Conservation (phyloP, 2,888 invertebrate genomes). For the Kryphioiulus occultus region DNA sequence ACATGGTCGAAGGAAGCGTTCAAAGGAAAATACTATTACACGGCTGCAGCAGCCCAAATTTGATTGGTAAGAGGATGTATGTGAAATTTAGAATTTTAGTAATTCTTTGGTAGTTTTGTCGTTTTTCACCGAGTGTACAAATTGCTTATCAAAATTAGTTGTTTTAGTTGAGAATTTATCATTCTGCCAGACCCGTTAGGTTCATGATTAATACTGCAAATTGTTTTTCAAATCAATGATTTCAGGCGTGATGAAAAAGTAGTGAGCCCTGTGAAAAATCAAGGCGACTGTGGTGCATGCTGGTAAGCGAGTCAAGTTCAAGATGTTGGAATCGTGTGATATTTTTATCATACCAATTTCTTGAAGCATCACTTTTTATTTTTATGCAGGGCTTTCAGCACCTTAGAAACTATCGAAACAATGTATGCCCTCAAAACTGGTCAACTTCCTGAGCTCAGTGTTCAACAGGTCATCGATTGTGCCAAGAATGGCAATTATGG, state of each 20-base stretch:
- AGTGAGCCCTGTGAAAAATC: conserved; percentile 74
- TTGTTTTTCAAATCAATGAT: conserved; percentile 54
- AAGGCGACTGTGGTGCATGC: conserved; percentile 81
- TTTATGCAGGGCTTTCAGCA: conserved; percentile 74
- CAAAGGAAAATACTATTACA: no score
- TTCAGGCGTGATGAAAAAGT: conserved; percentile 73
- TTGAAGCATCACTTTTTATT: not conserved
- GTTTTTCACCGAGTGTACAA: no score
- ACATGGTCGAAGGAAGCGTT: no score
- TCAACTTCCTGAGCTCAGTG: conserved; percentile 71
- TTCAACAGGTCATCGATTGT: conserved; percentile 84
- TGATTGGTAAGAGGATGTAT: no score
- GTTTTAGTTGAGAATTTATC: no score
- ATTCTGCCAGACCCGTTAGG: no score
- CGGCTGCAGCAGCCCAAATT: no score
- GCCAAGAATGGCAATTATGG: conserved; percentile 75
- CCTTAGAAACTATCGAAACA: conserved; percentile 76
- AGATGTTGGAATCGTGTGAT: not conserved
- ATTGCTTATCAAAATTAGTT: no score
- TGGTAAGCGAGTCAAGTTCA: conserved; percentile 64
- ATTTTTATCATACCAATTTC: not conserved
- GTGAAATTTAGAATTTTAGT: not conserved
- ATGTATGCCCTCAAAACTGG: conserved; percentile 76
- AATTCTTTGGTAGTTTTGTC: no score
- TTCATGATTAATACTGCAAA: not conserved